Percentiles rank a stretch among this genome's conserved stretches.
phyloP scores from a whole-genome alignment of 30 jellyfish, hydroid and myxozoan species.

The Mastigias papua region DNA sequence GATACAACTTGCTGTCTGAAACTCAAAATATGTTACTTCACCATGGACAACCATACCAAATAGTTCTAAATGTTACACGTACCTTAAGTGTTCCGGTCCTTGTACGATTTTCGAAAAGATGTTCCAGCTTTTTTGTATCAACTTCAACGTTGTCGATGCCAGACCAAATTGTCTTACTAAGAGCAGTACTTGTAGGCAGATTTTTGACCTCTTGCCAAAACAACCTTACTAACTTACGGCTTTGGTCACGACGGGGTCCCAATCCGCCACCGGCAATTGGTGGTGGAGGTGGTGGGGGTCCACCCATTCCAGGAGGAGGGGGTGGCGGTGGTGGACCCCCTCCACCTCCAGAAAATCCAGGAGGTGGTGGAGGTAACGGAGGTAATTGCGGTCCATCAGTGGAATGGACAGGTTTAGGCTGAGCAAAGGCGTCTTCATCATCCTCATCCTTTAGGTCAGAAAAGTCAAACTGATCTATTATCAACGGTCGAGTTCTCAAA shows the following conservation, averaged over 20 bases:
- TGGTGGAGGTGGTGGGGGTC: conserved; percentile 86
- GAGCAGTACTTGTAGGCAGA: conserved; percentile 55
- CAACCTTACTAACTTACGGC: conserved; percentile 92
- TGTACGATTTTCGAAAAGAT: conserved; percentile 93
- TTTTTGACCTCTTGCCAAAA: conserved; percentile 97
- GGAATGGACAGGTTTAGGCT: conserved; percentile 49
- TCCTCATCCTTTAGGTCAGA: conserved; percentile 93
- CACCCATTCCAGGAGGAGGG: conserved; percentile 91
- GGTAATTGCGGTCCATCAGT: conserved; percentile 86
- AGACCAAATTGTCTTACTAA: conserved; percentile 92
- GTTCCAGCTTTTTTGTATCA: conserved; percentile 97
- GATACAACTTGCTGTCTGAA: too few species aligned
- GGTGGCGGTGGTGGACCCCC: conserved; percentile 80
- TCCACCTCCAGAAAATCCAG: conserved; percentile 63
- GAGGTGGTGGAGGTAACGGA: conserved; percentile 80
- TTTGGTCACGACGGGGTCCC: conserved; percentile 55
- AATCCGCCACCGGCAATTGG: conserved; percentile 76
- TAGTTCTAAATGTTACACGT: neutral
- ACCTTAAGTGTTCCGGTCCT: conserved; percentile 89
- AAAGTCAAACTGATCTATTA: conserved; percentile 88
- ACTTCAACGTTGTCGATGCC: conserved; percentile 87
- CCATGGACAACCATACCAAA: too few species aligned
- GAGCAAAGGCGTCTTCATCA: conserved; percentile 92
- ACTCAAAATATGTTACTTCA: too few species aligned
- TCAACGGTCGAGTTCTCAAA: conserved; percentile 86